Percentiles rank a stretch among this genome's conserved stretches.
Conservation (phyloP, 2,113 vertebrate genomes). For the Girardinichthys multiradiatus region DNA sequence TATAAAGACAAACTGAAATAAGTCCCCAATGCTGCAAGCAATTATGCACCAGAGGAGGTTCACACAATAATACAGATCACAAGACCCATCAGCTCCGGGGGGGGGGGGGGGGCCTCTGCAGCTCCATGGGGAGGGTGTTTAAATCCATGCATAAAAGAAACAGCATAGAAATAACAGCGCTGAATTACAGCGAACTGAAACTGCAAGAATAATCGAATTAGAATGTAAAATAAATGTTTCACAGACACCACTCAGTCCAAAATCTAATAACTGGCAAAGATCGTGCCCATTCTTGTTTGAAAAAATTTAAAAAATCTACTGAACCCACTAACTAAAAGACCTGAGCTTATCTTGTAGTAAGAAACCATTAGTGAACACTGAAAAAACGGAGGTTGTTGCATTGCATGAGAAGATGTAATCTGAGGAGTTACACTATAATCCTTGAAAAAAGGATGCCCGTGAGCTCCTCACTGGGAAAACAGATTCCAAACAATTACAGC, state of each 20-base stretch:
- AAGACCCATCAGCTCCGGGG: constrained; percentile 69
- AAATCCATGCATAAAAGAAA: neutral
- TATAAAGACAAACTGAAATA: constrained; percentile 60
- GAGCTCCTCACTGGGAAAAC: constrained; percentile 36
- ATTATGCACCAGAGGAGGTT: constrained; percentile 70
- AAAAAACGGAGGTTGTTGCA: constrained; percentile 6
- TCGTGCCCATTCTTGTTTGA: constrained; percentile 34
- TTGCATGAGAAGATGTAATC: constrained; percentile 55
- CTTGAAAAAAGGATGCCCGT: constrained; percentile 53
- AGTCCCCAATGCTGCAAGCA: constrained; percentile 56
- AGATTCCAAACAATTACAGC: constrained; percentile 11
- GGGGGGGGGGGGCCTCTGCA: constrained; percentile 29
- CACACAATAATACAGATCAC: constrained; percentile 78
- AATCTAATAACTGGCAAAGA: constrained; percentile 1
- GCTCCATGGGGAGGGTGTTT: constrained; percentile 7
- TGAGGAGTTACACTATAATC: constrained; percentile 49
- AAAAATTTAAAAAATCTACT: constrained; percentile 8
- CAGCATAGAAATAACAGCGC: neutral
- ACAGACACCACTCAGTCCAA: neutral
- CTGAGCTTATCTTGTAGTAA: constrained; percentile 25
- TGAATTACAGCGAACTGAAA: neutral
- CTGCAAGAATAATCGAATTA: neutral
- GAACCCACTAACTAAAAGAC: constrained; percentile 20
- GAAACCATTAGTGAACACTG: constrained; percentile 4
- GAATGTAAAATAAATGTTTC: neutral